phyloP scores from a whole-genome alignment of 2,888 invertebrate species.

The Amphipyra berbera region DNA sequence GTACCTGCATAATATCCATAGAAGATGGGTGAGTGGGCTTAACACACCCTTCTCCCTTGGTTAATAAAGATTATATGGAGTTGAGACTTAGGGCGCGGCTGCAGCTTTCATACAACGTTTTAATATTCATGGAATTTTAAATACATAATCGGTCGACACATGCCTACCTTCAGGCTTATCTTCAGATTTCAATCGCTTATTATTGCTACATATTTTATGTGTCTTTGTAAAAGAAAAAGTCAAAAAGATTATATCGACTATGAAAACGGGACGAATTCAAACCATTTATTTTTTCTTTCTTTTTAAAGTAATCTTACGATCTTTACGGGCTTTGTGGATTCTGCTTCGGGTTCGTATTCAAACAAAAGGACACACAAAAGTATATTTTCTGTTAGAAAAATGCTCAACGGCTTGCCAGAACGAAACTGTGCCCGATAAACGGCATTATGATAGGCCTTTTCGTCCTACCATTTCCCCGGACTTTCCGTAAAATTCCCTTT shows the following conservation, averaged over 20 bases:
- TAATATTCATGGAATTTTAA: conserved; percentile 57
- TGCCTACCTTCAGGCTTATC: conserved; percentile 23
- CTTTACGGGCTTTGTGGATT: conserved; percentile 5
- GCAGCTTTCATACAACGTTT: conserved; percentile 41
- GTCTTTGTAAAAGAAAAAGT: conserved; percentile 13
- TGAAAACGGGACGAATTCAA: conserved; percentile 7
- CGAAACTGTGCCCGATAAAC: conserved; percentile 7
- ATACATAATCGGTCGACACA: conserved; percentile 41
- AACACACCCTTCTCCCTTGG: conserved; percentile 34
- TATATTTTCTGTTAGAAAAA: conserved; percentile 20
- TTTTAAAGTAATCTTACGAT: conserved; percentile 16
- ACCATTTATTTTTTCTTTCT: conserved; percentile 15
- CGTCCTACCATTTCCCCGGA: conserved; percentile 3
- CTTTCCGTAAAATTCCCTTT: neutral
- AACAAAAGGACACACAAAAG: conserved; percentile 18
- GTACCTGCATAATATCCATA: conserved; percentile 36
- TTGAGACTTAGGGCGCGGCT: conserved; percentile 22
- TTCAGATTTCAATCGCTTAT: conserved; percentile 36
- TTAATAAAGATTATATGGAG: conserved; percentile 52
- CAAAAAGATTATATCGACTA: conserved; percentile 2
- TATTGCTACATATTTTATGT: conserved; percentile 15
- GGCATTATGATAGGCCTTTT: conserved; percentile 22
- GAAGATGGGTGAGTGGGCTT: conserved; percentile 39
- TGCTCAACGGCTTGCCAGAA: neutral
- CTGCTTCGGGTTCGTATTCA: neutral